Conservation (phyloP, 2,888 invertebrate genomes). For the Morinoia aosen region DNA sequence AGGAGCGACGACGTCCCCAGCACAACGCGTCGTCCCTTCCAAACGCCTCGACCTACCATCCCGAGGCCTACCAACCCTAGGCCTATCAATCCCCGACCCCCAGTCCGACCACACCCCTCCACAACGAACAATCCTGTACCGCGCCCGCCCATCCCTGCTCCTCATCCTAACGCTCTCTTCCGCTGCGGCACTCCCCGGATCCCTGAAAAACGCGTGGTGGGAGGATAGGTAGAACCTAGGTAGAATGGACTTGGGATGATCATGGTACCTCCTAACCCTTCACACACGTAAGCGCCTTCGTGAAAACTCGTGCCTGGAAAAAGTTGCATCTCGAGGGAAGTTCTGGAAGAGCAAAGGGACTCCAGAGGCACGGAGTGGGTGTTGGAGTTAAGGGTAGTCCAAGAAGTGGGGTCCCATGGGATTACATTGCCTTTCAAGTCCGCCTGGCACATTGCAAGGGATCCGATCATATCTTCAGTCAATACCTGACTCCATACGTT, state of each 20-base stretch:
- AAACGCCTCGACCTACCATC: not conserved
- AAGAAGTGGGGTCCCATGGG: slow-evolving; percentile 45
- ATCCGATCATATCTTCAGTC: slow-evolving; percentile 9
- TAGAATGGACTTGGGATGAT: slow-evolving; percentile 55
- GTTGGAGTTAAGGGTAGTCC: slow-evolving; percentile 29
- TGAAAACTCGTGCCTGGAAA: slow-evolving; percentile 35
- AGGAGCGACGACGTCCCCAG: slow-evolving; percentile 1
- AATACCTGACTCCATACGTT: slow-evolving; percentile 59
- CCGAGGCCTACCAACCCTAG: not conserved
- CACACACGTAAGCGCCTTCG: slow-evolving; percentile 57
- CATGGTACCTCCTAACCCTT: slow-evolving; percentile 57
- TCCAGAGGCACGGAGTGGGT: slow-evolving; percentile 12
- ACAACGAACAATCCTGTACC: not conserved
- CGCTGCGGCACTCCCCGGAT: slow-evolving; percentile 77
- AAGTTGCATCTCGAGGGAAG: not conserved
- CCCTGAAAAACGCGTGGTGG: slow-evolving; percentile 84
- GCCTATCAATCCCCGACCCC: not conserved
- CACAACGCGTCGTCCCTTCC: not conserved
- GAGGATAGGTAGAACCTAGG: too few species aligned
- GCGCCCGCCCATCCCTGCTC: not conserved
- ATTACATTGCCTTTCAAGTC: slow-evolving; percentile 55
- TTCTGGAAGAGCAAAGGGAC: slow-evolving; percentile 12
- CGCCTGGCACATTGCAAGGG: slow-evolving; percentile 41
- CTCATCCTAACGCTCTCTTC: slow-evolving; percentile 9
- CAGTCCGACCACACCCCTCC: not conserved